phyloP scores from a whole-genome alignment of 2,888 invertebrate genomes.

The Vesta saturnalis region DNA sequence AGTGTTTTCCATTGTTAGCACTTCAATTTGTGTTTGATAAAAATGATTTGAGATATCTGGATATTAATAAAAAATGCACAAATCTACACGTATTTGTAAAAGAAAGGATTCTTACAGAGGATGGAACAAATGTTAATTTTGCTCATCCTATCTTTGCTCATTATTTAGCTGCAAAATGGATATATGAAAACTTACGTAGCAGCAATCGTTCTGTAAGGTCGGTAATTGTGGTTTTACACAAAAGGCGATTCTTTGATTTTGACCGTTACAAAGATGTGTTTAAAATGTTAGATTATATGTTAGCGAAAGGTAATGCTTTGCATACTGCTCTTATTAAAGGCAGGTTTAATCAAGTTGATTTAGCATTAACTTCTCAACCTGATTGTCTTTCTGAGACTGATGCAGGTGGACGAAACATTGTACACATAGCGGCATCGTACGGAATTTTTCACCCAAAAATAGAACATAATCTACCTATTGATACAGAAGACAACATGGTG shows the following conservation, averaged over 20 bases:
- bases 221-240: not conserved
- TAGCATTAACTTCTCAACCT: not conserved
- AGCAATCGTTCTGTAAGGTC: not conserved
- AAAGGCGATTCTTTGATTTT: not conserved
- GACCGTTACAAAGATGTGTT: not conserved
- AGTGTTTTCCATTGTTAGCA: slow-evolving; percentile 1
- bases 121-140: not conserved
- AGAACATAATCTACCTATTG: not conserved
- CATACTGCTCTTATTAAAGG: not conserved
- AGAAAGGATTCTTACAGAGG: not conserved
- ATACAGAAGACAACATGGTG: not conserved
- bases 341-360: not conserved
- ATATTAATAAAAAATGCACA: too few relatives aligned
- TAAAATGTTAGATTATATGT: slow-evolving; percentile 12
- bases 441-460: not conserved
- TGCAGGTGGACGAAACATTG: not conserved
- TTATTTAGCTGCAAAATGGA: slow-evolving; percentile 17
- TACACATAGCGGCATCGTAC: slow-evolving; percentile 1
- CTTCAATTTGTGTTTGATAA: slow-evolving; percentile 3
- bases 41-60: not conserved
- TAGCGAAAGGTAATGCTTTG: not conserved
- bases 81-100: too few relatives aligned
- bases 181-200: not conserved
- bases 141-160: slow-evolving; percentile 14
- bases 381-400: not conserved